Conservation (phyloP, 2,113 vertebrate genomes). For the Diphyllodes magnificus region DNA sequence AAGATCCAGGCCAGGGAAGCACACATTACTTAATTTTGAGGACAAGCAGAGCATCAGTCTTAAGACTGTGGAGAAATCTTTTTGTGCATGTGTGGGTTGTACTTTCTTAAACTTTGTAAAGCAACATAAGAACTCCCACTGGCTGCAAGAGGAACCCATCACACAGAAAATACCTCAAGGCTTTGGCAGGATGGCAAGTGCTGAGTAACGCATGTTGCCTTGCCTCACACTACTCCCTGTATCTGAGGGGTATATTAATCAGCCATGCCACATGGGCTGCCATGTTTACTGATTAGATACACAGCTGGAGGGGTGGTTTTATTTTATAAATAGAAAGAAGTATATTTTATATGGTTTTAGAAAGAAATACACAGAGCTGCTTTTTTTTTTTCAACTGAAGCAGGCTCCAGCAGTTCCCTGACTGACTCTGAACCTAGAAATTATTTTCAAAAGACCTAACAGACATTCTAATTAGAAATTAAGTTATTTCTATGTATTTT, state of each 20-base stretch:
- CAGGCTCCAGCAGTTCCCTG: neutral
- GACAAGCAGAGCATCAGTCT: neutral
- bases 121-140: neutral
- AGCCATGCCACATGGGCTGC: conserved; percentile 17
- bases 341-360: neutral
- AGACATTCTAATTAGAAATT: neutral
- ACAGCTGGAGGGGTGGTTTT: conserved; percentile 37
- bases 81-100: neutral
- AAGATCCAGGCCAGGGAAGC: neutral
- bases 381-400: neutral
- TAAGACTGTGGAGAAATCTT: neutral
- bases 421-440: neutral
- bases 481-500: neutral
- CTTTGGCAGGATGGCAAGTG: conserved; percentile 26
- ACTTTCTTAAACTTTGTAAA: neutral
- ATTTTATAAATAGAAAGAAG: conserved; percentile 11
- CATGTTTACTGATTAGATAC: conserved; percentile 49
- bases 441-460: neutral
- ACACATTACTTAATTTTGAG: accelerated
- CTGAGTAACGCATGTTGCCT: neutral
- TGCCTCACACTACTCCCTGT: neutral
- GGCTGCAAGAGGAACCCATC: neutral
- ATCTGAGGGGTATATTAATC: conserved; percentile 23
- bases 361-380: neutral
- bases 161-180: neutral